phyloP scores from a whole-genome alignment of 2,113 vertebrate genomes.

The Cathartes aura region DNA sequence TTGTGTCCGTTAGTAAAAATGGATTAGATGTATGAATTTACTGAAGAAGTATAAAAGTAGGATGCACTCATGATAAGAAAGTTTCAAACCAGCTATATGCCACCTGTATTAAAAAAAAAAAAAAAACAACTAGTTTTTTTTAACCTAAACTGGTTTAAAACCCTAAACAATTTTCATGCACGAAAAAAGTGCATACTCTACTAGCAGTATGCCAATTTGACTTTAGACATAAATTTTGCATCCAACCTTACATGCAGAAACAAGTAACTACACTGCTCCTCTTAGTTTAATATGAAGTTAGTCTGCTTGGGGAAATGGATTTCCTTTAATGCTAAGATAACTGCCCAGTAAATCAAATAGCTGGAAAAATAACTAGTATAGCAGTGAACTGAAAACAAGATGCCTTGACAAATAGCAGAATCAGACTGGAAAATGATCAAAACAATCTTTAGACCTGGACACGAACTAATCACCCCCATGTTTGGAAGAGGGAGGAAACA shows the following conservation, averaged over 20 bases:
- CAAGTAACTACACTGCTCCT: neutral
- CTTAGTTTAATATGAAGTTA: neutral
- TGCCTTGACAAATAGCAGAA: neutral
- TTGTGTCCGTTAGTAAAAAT: neutral
- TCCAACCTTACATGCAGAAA: neutral
- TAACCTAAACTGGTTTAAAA: too few relatives aligned
- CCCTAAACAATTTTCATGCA: neutral
- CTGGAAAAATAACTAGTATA: neutral
- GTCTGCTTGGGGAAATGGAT: neutral
- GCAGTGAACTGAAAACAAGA: neutral
- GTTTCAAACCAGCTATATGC: neutral
- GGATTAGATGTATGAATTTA: neutral
- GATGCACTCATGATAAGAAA: neutral
- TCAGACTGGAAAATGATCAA: neutral
- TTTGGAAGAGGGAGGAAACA: neutral
- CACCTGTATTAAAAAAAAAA: neutral
- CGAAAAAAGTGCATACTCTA: neutral
- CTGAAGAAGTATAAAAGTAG: neutral
- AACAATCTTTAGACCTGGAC: neutral
- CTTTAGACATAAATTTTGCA: neutral
- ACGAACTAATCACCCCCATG: neutral
- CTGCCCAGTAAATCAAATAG: neutral
- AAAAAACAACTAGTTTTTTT: neutral
- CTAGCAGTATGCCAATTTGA: neutral
- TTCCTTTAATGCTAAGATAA: neutral